Evolutionary conservation across 2,113 vertebrate genomes (phyloP).

Genomic region (Stegostoma tigrinum): DNA sequence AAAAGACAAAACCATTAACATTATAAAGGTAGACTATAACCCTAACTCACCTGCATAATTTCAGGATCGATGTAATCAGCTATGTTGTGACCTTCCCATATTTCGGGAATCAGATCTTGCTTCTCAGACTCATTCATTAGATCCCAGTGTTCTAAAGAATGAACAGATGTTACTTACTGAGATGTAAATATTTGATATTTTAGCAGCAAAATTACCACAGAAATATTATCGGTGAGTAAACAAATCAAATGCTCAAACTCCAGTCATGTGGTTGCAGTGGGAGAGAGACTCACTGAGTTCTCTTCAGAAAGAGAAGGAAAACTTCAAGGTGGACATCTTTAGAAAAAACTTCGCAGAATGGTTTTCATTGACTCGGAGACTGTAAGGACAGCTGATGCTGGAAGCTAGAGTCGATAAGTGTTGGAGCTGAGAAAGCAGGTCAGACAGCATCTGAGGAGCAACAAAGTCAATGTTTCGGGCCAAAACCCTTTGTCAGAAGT

Average conservation of each 20-base stretch:
- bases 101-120: conserved; percentile 79
- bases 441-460: no score
- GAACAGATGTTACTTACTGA: neutral
- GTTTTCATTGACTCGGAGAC: no score
- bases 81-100: conserved; percentile 96
- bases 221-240: neutral
- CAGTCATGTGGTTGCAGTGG: neutral
- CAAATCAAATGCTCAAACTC: neutral
- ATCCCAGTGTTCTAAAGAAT: conserved; percentile 84
- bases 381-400: no score
- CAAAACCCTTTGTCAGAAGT: no score
- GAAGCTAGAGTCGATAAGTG: no score
- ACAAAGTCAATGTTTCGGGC: no score
- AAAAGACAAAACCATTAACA: neutral
- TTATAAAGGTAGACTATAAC: conserved; percentile 18
- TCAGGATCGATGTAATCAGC: conserved; percentile 89
- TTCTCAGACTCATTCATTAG: conserved; percentile 86
- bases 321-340: no score
- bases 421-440: no score
- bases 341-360: no score
- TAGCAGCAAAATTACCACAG: neutral
- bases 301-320: no score
- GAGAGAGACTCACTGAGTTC: no score
- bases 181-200: neutral
- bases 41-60: conserved; percentile 78